phyloP scores from a whole-genome alignment of 1,140 invertebrate genomes.

The Plodia interpunctella region DNA sequence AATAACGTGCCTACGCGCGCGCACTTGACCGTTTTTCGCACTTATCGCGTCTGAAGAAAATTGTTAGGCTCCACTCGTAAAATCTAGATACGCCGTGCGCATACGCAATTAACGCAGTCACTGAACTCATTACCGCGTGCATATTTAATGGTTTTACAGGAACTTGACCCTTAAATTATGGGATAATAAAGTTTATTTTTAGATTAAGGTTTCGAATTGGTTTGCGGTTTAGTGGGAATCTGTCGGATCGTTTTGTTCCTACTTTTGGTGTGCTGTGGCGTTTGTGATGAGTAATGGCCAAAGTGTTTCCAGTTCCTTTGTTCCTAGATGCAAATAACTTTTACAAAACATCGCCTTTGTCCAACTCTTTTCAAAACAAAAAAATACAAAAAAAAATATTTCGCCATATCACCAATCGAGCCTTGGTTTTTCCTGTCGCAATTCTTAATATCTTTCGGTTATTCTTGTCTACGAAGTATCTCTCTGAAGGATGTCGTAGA shows the following conservation, averaged over 20 bases:
- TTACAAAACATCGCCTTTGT: background rate
- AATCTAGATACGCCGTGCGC: slow-evolving; percentile 32
- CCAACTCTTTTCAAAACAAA: too few relatives aligned
- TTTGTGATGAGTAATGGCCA: background rate
- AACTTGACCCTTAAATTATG: background rate
- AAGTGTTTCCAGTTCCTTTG: background rate
- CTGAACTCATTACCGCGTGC: slow-evolving; percentile 1
- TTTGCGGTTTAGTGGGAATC: background rate
- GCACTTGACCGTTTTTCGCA: slow-evolving; percentile 7
- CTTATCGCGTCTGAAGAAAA: slow-evolving; percentile 7
- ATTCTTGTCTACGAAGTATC: too few relatives aligned
- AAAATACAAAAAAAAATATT: too few relatives aligned
- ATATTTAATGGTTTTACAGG: background rate
- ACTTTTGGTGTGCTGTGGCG: background rate
- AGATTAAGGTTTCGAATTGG: background rate
- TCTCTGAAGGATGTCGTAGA: too few relatives aligned
- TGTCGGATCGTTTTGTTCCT: background rate
- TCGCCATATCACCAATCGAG: too few relatives aligned
- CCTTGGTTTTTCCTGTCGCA: too few relatives aligned
- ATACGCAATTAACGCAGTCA: slow-evolving; percentile 26
- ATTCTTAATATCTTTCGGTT: too few relatives aligned
- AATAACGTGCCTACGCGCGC: background rate
- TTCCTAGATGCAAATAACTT: background rate
- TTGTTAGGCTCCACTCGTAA: slow-evolving; percentile 18
- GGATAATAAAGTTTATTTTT: background rate